Base-by-base conservation (phyloP, 2,888 invertebrate genomes). In the Leucozona laternaria region DNA sequence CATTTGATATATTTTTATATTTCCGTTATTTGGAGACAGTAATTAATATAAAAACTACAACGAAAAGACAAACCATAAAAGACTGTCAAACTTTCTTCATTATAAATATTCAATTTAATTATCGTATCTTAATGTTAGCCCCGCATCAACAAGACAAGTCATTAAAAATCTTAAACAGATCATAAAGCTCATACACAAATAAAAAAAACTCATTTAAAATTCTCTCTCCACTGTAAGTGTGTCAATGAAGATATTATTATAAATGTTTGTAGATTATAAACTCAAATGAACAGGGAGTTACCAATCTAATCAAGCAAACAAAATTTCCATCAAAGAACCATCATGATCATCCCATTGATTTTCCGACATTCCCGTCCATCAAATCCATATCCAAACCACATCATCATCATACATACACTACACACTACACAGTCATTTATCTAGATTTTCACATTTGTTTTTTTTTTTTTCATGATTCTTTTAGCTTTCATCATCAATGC, bases 401-500 rank as follows among this genome's bases (percentile, higher is more conserved):
- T 43, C 60, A 60, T 48, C 58, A 15, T 53, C 10, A 13, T n/a
- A n/a, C n/a, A n/a, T n/a, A n/a, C n/a, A n/a, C n/a, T n/a, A n/a
- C n/a, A n/a, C 5, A 2, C 1, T 11, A 37, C 43, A 15, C 15
- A 57, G 25, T 40, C 22, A 8, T n/a, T 28, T 22, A 5, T 2
- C 6, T 72, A 53, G 50, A 53, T 53, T 48, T 20, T 22, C 60
- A 58, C 57, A 71, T 31, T 50, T 48, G 11, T 48, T 28, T 28
- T 53, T 58, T 13, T 43, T 34, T 72, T 53, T 20, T 43, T 6
- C 1, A 45, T 43, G 43, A 31, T n/a, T 10, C 15, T 0, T 43
- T 53, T 22, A 50, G 45, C 77, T 77, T 77, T 77, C 82, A 34
- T 48, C 72, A 43, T 17, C 84, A 84, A 79, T 84, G 84, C 71